Evolutionary conservation across 2,888 invertebrate species (phyloP), one percentile per base, ranked within the genome.

Genomic region (Caenorhabditis plicata): DNA sequence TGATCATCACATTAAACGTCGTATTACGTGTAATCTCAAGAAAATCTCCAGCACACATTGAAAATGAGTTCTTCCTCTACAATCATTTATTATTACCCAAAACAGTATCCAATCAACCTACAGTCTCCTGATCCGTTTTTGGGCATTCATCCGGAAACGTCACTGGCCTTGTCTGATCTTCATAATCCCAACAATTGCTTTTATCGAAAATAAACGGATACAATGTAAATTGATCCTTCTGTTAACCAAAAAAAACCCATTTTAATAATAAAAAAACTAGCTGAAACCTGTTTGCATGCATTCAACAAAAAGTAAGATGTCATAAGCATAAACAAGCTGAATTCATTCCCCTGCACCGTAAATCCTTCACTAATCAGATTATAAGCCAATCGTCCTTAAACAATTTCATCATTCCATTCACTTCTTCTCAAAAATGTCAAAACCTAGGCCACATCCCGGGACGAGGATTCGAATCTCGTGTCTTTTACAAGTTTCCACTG

Each of bases 31-130:
- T 84, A 73, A 92, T 91, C 85, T 94, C 92, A 15, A 93, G 84
- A 81, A 96, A 98, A 82, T 96, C 95, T 0, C 96, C 98, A 13
- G 95, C 96, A 0, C 90, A 89, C 90, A 98, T 96, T 3, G 91
- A 91, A 83, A 96, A 92, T n/a, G 51, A 31, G 45, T 65, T 69
- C 4, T 7, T 26, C 1, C 52, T 19, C 19, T 57, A 65, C 9
- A 11, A 22, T 35, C 17, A 26, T 15, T 8, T 17, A 22, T 5
- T 41, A 13, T 8, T 36, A 15, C 1, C 7, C 11, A 3, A n/a
- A 22, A 32, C n/a, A 17, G 41, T n/a, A 7, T 15, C 19, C 2
- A 11, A n/a, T n/a, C 26, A 27, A 27, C 13, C 7, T 17, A 36
- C 36, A 8, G 7, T 7, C 8, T 8, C n/a, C n/a, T 9, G 8